Base-by-base conservation (phyloP, 2,888 invertebrate genomes). In the Chymomyza procnemis region DNA sequence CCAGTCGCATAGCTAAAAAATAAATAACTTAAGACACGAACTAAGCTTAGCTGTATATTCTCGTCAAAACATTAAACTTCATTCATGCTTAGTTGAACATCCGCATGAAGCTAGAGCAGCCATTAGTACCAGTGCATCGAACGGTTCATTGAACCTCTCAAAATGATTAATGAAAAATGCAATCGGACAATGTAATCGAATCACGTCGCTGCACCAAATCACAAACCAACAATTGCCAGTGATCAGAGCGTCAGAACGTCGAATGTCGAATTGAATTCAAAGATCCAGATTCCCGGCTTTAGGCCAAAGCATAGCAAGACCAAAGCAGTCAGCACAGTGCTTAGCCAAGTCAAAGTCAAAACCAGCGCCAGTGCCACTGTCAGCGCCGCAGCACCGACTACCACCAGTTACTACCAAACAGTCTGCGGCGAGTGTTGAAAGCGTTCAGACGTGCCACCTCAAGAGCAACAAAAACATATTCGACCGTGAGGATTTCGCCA, bases 391-490 rank as follows among this genome's bases (percentile, higher is more conserved):
- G 52, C 59, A 22, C 14, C 34, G 59, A 3, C 26, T 26, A 16
- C 62, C 55, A 64, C 30, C 66, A 50, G 67, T 69, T 69, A 80
- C 75, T n/a, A 56, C 89, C 74, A 80, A 78, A 56, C 89, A 89
- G 89, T 89, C 78, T 61, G 74, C 81, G 87, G 78, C 80, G 87
- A 87, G 88, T 87, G 80, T 87, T 89, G 80, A 87, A 72, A 81
- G 83, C 76, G 87, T 79, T 79, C 79, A 74, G 88, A 88, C 89
- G 85, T 83, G 68, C 69, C 48, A 50, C 4, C 50, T 50, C 50
- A 50, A 50, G n/a, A 16, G 50, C 48, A n/a, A 48, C 12, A 12
- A 3, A 4, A 47, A 8, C 16, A 16, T 5, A 63, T 76, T 68
- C 64, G 73, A 72, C 72, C 9, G 34, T 41, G 34, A 9, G 34